Conservation (phyloP, 2,113 vertebrate species). For the Menura novaehollandiae region DNA sequence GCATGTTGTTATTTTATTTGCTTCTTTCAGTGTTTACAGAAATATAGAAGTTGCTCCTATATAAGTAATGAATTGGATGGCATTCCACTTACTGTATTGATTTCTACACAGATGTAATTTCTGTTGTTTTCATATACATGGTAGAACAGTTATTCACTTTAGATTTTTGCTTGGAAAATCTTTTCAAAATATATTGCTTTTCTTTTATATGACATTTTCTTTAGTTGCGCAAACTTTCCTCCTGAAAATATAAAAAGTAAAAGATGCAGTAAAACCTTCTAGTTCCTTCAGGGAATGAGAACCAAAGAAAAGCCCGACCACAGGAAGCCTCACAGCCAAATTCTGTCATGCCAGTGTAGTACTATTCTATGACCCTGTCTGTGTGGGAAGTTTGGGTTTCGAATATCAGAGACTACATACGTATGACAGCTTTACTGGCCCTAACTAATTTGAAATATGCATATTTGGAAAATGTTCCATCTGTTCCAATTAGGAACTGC, state of each 20-base stretch:
- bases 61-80: neutral
- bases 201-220: neutral
- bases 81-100: neutral
- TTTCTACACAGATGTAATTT: neutral
- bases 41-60: neutral
- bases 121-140: neutral
- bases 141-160: neutral
- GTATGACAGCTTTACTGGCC: neutral
- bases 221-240: neutral
- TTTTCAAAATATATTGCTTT: neutral
- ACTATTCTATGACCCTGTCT: neutral
- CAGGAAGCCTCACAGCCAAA: neutral
- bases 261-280: neutral
- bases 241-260: neutral
- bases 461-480: neutral
- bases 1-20: neutral
- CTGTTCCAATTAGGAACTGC: neutral
- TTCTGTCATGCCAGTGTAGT: neutral
- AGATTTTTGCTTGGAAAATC: neutral
- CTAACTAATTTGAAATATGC: neutral
- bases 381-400: neutral
- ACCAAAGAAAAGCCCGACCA: neutral
- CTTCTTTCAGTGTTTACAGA: neutral
- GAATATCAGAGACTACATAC: neutral
- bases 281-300: neutral